Evolutionary conservation across 37 sponge, comb jelly and placozoan genomes (phyloP).

Genomic region (Crambe crambe): DNA sequence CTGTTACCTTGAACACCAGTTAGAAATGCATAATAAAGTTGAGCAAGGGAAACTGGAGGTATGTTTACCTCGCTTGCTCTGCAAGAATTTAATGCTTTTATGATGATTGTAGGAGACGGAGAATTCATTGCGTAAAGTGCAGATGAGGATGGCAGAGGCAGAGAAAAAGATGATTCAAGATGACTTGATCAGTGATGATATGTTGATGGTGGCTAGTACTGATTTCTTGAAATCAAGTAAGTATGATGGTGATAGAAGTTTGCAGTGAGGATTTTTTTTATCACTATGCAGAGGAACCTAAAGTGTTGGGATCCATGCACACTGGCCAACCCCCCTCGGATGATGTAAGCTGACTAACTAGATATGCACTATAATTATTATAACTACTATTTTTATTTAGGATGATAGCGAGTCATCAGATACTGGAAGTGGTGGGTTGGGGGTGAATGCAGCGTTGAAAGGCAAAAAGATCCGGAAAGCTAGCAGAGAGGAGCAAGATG

Average conservation of each 20-base stretch:
- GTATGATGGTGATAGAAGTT: neutral
- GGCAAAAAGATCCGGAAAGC: neutral
- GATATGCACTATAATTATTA: no score
- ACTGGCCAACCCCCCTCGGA: conserved; percentile 44
- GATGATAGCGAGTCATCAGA: conserved; percentile 32
- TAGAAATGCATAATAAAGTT: conserved; percentile 72
- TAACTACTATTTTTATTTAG: no score
- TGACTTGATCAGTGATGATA: conserved; percentile 42
- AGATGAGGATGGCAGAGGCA: conserved; percentile 81
- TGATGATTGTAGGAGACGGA: conserved; percentile 53
- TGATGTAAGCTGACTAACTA: neutral
- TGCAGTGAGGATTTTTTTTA: neutral
- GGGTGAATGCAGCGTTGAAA: neutral
- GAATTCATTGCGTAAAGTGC: conserved; percentile 71
- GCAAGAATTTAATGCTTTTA: neutral
- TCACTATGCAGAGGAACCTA: conserved; percentile 12
- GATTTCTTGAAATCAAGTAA: conserved; percentile 12
- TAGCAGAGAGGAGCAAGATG: neutral
- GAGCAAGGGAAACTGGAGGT: conserved; percentile 91
- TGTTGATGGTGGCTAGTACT: conserved; percentile 15
- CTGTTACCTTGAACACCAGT: conserved; percentile 90
- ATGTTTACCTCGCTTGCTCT: neutral
- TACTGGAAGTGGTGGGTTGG: conserved; percentile 14
- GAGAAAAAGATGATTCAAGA: conserved; percentile 82
- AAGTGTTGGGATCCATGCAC: conserved; percentile 67